phyloP scores from a whole-genome alignment of 2,888 invertebrate genomes.

The Linyphia triangularis region DNA sequence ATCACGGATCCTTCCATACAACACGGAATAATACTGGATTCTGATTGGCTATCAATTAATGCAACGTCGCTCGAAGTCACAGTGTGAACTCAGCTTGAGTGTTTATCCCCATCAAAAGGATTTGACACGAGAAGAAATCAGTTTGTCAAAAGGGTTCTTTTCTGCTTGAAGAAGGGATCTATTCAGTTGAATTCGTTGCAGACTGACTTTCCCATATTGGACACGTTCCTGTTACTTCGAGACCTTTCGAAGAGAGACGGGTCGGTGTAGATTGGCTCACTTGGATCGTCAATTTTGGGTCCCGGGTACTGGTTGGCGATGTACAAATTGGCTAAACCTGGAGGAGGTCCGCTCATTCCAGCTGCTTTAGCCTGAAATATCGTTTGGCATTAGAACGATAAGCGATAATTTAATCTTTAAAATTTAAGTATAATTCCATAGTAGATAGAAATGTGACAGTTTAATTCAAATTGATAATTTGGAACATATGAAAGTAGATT shows the following conservation, averaged over 20 bases:
- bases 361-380: constrained; percentile 64
- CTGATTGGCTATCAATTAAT: no score
- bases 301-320: constrained; percentile 70
- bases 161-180: background rate
- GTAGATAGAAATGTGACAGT: background rate
- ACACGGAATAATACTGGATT: no score
- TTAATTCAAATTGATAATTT: background rate
- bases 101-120: no score
- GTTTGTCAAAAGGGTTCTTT: no score
- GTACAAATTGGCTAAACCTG: constrained; percentile 67
- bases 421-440: background rate
- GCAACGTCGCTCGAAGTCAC: background rate
- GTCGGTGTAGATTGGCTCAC: constrained; percentile 95
- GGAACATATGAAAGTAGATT: background rate
- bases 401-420: background rate
- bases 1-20: no score
- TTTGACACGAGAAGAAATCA: no score
- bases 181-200: constrained; percentile 65
- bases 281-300: constrained; percentile 89
- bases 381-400: background rate
- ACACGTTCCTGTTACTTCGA: constrained; percentile 66
- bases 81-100: background rate
- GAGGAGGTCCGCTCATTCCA: constrained; percentile 61
- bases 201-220: constrained; percentile 58
- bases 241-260: constrained; percentile 91